Evolutionary conservation across 2,113 vertebrate genomes (phyloP).

Genomic region (Oreochromis spilurus): DNA sequence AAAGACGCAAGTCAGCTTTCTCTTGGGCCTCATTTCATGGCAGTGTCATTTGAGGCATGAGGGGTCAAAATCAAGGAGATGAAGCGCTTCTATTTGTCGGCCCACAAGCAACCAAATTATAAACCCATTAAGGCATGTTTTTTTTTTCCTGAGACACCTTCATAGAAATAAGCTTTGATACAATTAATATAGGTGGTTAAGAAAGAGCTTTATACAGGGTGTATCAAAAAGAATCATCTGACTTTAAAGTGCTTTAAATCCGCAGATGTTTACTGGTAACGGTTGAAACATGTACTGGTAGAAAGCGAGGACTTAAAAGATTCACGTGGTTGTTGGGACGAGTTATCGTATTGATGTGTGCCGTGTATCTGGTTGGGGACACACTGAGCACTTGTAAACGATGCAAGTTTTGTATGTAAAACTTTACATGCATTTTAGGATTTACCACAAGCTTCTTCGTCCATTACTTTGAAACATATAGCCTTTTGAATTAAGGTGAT

Average conservation of each 20-base stretch:
- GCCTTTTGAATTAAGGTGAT: not conserved
- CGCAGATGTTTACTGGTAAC: not conserved
- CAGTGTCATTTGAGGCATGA: conserved; percentile 7
- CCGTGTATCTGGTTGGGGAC: not conserved
- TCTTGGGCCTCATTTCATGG: conserved; percentile 26
- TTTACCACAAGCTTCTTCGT: not conserved
- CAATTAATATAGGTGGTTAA: not conserved
- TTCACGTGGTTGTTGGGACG: not conserved
- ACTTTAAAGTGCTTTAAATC: not conserved
- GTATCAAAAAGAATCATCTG: not conserved
- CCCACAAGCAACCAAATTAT: not conserved
- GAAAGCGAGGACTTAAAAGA: not conserved
- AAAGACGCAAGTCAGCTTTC: conserved; percentile 54
- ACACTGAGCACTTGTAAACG: not conserved
- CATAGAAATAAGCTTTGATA: not conserved
- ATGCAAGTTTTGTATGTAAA: not conserved
- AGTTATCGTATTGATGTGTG: not conserved
- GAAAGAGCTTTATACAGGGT: not conserved
- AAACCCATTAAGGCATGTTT: not conserved
- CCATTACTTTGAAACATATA: not conserved
- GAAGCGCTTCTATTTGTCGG: not conserved
- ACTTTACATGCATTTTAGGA: not conserved
- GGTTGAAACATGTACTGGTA: not conserved
- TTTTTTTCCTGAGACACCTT: not conserved
- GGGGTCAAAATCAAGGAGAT: conserved; percentile 4